Conservation (phyloP, 2,888 invertebrate genomes). For the Anodontia alba region DNA sequence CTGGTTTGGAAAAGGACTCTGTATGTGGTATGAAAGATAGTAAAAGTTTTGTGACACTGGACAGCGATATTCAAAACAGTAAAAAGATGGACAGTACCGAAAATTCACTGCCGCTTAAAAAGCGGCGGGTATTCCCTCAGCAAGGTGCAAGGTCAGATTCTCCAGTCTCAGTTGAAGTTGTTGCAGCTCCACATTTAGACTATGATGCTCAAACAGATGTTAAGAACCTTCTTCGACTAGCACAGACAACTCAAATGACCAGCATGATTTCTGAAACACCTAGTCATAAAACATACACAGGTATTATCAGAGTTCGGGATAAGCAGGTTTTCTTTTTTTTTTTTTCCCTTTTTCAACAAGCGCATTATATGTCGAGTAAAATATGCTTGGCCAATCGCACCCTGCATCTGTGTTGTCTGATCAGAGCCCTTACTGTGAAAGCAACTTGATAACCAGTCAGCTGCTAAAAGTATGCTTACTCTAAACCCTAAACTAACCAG, state of each 20-base stretch:
- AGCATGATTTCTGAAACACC: constrained; percentile 13
- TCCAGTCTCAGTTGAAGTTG: neutral
- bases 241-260: constrained; percentile 2
- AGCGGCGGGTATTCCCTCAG: neutral
- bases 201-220: neutral
- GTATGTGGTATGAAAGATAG: neutral
- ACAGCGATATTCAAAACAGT: neutral
- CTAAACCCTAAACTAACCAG: too few species aligned
- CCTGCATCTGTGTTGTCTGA: too few species aligned
- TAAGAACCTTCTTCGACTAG: neutral
- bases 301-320: neutral
- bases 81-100: neutral
- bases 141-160: neutral
- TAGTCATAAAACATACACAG: neutral
- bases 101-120: neutral
- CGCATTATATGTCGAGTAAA: too few species aligned
- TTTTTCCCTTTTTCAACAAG: too few species aligned
- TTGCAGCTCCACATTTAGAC: neutral
- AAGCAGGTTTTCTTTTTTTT: too few species aligned
- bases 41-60: neutral
- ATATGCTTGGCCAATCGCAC: too few species aligned
- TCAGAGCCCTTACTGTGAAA: too few species aligned
- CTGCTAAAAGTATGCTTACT: too few species aligned
- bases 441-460: too few species aligned
- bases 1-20: neutral